A percentile compares a stretch with the other conserved stretches of the same genome.
phyloP scores from a whole-genome alignment of 2,888 invertebrate species.

The Eumerus sabulonum region DNA sequence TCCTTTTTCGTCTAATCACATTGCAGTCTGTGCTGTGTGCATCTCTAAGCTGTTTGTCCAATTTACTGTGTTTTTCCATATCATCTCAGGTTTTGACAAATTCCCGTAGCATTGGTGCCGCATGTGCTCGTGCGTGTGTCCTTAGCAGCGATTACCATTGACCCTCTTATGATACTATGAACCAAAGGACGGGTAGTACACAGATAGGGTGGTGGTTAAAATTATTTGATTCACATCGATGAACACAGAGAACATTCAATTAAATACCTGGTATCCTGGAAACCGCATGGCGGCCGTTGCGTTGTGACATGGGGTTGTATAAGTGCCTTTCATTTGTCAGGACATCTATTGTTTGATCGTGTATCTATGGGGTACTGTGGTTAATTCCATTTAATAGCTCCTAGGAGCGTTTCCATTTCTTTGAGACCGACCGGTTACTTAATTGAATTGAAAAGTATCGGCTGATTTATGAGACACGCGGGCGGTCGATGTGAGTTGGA shows the following conservation, averaged over 20 bases:
- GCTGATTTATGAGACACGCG: slow-evolving; percentile 29
- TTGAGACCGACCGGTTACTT: slow-evolving; percentile 5
- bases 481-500: slow-evolving; percentile 17
- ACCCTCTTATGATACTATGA: slow-evolving; percentile 10
- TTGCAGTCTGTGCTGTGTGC: slow-evolving; percentile 20
- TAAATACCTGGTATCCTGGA: slow-evolving; percentile 53
- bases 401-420: slow-evolving; percentile 19
- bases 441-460: slow-evolving; percentile 37
- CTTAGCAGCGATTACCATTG: background rate
- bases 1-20: slow-evolving; percentile 26
- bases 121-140: slow-evolving; percentile 46
- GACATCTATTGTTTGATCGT: slow-evolving; percentile 10
- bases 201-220: slow-evolving; percentile 20
- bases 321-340: background rate
- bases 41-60: slow-evolving; percentile 48
- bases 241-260: slow-evolving; percentile 52
- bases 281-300: slow-evolving; percentile 33
- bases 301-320: slow-evolving; percentile 5
- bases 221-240: slow-evolving; percentile 57
- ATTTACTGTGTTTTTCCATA: slow-evolving; percentile 43
- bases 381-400: slow-evolving; percentile 36
- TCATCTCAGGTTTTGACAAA: slow-evolving; percentile 56
- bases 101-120: slow-evolving; percentile 23
- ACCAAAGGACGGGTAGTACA: slow-evolving; percentile 6
- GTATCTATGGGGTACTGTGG: slow-evolving; percentile 12